A percentile compares a stretch with the other conserved stretches of the same genome.
Conservation (phyloP, 2,888 invertebrate genomes). For the Habroteleia sp. region DNA sequence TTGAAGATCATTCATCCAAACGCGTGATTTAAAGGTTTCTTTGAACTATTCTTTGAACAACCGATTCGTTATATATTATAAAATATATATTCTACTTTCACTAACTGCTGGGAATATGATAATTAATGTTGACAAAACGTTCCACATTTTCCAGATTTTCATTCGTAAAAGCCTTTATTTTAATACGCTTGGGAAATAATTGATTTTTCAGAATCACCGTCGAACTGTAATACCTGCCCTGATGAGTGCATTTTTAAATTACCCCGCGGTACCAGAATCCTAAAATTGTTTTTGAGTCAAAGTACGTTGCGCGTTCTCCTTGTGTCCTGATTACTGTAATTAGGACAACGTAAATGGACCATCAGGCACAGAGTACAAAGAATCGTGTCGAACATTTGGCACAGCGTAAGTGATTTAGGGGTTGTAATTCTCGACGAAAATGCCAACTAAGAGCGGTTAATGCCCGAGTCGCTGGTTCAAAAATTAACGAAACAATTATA, state of each 20-base stretch:
- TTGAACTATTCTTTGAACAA: no score
- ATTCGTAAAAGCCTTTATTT: slow-evolving; percentile 30
- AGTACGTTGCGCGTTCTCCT: slow-evolving; percentile 27
- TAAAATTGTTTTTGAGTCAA: slow-evolving; percentile 46
- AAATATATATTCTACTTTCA: no score
- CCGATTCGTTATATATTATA: no score
- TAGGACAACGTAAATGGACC: slow-evolving; percentile 70
- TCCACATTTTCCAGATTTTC: no score
- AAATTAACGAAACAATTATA: slow-evolving; percentile 44
- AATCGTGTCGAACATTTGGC: slow-evolving; percentile 38
- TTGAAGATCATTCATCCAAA: no score
- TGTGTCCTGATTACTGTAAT: slow-evolving; percentile 71
- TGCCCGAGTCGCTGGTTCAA: slow-evolving; percentile 2
- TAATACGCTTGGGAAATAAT: slow-evolving; percentile 28
- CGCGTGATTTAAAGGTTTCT: no score
- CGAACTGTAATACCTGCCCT: slow-evolving; percentile 15
- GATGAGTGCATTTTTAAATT: slow-evolving; percentile 25
- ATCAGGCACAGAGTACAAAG: slow-evolving; percentile 26
- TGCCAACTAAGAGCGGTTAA: slow-evolving; percentile 17
- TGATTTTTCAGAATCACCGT: slow-evolving; percentile 31
- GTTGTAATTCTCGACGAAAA: slow-evolving; percentile 26
- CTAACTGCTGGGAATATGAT: slow-evolving; percentile 14
- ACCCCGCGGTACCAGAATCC: slow-evolving; percentile 16
- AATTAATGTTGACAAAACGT: no score
- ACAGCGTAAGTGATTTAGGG: slow-evolving; percentile 40